Evolutionary conservation across 2,113 vertebrate species (phyloP).

Genomic region (Chlorocebus sabaeus): DNA sequence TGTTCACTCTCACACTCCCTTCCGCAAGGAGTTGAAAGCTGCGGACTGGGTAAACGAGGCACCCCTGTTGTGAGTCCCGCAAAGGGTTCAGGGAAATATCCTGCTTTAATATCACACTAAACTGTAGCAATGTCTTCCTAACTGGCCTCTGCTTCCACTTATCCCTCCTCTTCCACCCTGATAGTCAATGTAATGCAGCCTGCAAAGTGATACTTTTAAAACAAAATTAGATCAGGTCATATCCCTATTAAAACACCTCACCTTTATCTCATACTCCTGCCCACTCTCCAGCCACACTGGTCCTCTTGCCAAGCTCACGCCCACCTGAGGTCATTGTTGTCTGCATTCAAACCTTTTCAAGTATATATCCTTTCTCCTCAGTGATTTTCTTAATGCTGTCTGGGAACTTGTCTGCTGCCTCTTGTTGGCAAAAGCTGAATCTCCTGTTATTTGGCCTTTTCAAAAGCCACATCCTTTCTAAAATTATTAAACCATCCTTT

Average conservation of each 20-base stretch:
- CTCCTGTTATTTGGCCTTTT: neutral
- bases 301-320: neutral
- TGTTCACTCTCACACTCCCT: too few species aligned
- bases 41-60: too few species aligned
- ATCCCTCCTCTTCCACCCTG: neutral
- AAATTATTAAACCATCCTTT: neutral
- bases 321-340: neutral
- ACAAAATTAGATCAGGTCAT: neutral
- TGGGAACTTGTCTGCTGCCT: neutral
- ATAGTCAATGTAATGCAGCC: neutral
- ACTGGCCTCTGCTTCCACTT: neutral
- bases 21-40: too few species aligned
- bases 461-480: neutral
- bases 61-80: too few species aligned
- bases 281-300: neutral
- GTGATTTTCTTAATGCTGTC: neutral
- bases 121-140: neutral
- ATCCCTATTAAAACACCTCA: neutral
- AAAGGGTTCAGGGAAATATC: too few species aligned
- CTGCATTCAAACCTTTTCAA: neutral
- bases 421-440: neutral
- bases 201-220: neutral
- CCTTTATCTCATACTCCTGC: neutral
- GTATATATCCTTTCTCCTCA: neutral
- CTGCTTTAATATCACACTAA: neutral